phyloP scores from a whole-genome alignment of 2,888 invertebrate species.

The Dolichomitus sp. region DNA sequence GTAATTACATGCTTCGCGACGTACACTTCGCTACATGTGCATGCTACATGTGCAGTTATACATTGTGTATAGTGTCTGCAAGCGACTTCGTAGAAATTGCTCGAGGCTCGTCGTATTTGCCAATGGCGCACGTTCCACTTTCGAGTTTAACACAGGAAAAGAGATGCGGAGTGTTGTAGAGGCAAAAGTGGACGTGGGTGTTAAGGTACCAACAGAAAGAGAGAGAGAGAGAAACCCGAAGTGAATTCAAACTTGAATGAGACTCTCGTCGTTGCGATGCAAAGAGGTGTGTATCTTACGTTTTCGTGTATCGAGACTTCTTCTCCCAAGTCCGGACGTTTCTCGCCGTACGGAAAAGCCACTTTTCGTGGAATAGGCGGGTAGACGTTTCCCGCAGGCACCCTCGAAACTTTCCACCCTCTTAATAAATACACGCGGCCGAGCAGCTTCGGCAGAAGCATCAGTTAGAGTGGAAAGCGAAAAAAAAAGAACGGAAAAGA shows the following conservation, averaged over 20 bases:
- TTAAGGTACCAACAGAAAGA: not conserved
- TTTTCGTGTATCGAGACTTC: slow-evolving; percentile 13
- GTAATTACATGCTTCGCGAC: slow-evolving; percentile 28
- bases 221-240: slow-evolving; percentile 9
- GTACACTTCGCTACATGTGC: slow-evolving; percentile 16
- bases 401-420: slow-evolving; percentile 49
- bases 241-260: slow-evolving; percentile 43
- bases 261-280: slow-evolving; percentile 31
- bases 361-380: slow-evolving; percentile 27
- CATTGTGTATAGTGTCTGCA: not conserved
- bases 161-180: not conserved
- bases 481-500: not conserved
- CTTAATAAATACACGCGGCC: slow-evolving; percentile 42
- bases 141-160: slow-evolving; percentile 19
- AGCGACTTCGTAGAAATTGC: slow-evolving; percentile 26
- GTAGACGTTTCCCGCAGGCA: slow-evolving; percentile 20
- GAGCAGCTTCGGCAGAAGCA: not conserved
- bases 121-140: slow-evolving; percentile 44
- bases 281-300: slow-evolving; percentile 5
- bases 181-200: not conserved
- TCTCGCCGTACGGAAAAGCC: slow-evolving; percentile 7
- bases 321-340: not conserved
- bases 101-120: slow-evolving; percentile 26
- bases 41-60: not conserved
- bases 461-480: slow-evolving; percentile 4